phyloP scores from a whole-genome alignment of 2,113 vertebrate genomes.

The Choloepus hoffmanni region DNA sequence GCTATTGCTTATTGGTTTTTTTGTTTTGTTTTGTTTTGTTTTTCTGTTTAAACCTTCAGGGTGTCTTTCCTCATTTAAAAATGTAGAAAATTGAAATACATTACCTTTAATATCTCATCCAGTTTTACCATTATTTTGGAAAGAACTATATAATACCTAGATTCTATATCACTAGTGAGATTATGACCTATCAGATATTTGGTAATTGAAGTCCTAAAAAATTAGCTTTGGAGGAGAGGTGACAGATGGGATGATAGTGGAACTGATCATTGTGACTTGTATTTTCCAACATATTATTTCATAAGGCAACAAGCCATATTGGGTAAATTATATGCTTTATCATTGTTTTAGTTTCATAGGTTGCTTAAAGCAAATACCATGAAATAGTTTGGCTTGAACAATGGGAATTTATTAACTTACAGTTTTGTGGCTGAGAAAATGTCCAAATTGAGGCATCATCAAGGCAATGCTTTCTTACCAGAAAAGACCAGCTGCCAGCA shows the following conservation, averaged over 20 bases:
- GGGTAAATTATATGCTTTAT: not conserved
- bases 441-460: too few relatives aligned
- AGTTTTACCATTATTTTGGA: not conserved
- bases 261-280: not conserved
- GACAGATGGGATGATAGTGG: not conserved
- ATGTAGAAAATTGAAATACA: not conserved
- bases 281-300: not conserved
- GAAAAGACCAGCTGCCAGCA: too few relatives aligned
- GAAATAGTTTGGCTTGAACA: too few relatives aligned
- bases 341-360: too few relatives aligned
- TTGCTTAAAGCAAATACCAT: too few relatives aligned
- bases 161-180: not conserved
- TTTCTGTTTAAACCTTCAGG: not conserved
- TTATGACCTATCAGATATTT: not conserved
- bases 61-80: not conserved
- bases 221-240: not conserved
- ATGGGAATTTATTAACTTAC: too few relatives aligned
- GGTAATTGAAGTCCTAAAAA: not conserved
- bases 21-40: not conserved
- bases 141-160: not conserved
- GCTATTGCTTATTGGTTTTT: not conserved
- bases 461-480: too few relatives aligned
- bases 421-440: too few relatives aligned
- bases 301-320: not conserved
- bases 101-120: not conserved